phyloP scores from a whole-genome alignment of 1,140 invertebrate genomes.

The Globodera ellingtonae region DNA sequence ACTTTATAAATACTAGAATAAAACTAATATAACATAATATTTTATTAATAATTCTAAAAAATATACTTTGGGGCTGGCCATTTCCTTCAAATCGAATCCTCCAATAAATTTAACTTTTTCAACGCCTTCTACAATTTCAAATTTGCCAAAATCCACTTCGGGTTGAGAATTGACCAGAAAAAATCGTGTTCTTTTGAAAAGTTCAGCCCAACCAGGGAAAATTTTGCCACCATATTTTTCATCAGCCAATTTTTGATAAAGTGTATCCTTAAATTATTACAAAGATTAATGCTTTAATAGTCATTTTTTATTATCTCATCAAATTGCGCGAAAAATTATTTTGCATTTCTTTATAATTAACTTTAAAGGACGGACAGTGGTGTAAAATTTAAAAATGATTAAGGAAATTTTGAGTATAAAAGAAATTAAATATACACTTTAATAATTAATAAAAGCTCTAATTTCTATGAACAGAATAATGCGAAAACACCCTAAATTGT shows the following conservation, averaged over 20 bases:
- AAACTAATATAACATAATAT: background rate
- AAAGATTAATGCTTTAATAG: too few species aligned
- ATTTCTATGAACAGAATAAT: background rate
- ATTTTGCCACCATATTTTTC: background rate
- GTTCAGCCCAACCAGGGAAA: background rate
- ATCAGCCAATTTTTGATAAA: background rate
- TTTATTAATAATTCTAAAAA: too few species aligned
- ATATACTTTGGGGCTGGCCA: background rate
- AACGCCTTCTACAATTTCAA: background rate
- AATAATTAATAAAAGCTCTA: too few species aligned
- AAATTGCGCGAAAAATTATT: too few species aligned
- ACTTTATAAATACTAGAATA: too few species aligned
- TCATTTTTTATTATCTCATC: too few species aligned
- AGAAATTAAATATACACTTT: background rate
- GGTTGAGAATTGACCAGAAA: conserved; percentile 4
- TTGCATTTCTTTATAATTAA: too few species aligned
- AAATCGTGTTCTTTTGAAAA: background rate
- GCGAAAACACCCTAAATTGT: too few species aligned
- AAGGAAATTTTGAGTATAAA: too few species aligned
- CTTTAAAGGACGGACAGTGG: too few species aligned
- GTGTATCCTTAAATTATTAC: background rate
- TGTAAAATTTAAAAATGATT: too few species aligned
- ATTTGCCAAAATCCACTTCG: background rate
- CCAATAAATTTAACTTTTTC: background rate
- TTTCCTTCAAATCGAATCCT: background rate